Base-by-base conservation (phyloP, 2,888 invertebrate genomes). In the Falcaria lacertinaria region DNA sequence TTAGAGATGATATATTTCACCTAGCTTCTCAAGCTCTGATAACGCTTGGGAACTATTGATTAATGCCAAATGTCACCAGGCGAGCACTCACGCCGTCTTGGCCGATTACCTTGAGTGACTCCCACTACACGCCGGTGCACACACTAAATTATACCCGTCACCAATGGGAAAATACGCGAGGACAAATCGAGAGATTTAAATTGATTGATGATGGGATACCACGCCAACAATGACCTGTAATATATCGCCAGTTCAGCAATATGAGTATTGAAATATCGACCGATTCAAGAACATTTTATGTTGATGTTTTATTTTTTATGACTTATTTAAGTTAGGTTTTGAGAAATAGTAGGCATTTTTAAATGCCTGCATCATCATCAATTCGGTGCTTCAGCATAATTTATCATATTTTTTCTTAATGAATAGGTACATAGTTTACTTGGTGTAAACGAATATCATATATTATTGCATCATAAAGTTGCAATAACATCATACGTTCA, bases 91-190 rank as follows among this genome's bases (percentile, higher is more conserved):
- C 41, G 42, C 39, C 56, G 60, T 52, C 54, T 46, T 46, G 57
- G 52, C 46, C 58, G 62, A 67, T 67, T 67, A 67, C 57, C 53
- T 58, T 50, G 41, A 54, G 45, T 50, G 47, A 48, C 46, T 54
- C n/a, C 28, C 33, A 50, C 41, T 39, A 40, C 37, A 43, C 43
- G 45, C 41, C 39, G 43, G 41, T 39, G 50, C 46, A 42, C 43
- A 44, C 40, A 46, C 44, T 40, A 43, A 45, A 44, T 48, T 45
- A 46, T 15, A 32, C 42, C 28, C 47, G 43, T 49, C 43, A 32
- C 36, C 44, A 32, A n/a, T 44, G 44, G 46, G 47, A 42, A 50
- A 48, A 47, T 49, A 48, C 47, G 44, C 41, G 35, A 41, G 39
- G 49, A 54, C 50, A 46, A 54, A 54, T 52, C 44, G 49, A 33